Evolutionary conservation across 2,888 invertebrate genomes (phyloP).

Genomic region (Folsomia manolachei): DNA sequence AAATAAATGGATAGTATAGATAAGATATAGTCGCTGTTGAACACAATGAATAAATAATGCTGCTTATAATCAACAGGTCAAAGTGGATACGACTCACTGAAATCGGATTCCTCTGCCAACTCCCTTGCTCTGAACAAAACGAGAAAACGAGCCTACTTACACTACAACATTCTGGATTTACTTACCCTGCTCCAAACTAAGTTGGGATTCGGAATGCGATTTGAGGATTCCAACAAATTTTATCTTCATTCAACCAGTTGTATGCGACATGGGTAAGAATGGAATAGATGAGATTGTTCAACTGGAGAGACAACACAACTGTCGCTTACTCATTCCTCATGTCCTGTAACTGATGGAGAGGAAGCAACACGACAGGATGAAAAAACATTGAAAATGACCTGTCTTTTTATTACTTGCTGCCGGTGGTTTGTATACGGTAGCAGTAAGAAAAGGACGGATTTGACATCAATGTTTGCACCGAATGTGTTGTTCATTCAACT

Average conservation of each 20-base stretch:
- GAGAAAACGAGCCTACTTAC: too few relatives aligned
- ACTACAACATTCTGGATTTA: too few relatives aligned
- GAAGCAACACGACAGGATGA: background rate
- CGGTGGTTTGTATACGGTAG: slow-evolving; percentile 11
- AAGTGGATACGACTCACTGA: background rate
- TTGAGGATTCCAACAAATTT: background rate
- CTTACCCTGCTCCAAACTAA: background rate
- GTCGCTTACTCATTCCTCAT: too few relatives aligned
- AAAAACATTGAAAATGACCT: too few relatives aligned
- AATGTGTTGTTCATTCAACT: too few relatives aligned
- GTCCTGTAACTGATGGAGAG: too few relatives aligned
- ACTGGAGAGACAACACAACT: too few relatives aligned
- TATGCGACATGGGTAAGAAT: too few relatives aligned
- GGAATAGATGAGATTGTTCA: too few relatives aligned
- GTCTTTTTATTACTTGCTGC: slow-evolving; percentile 23
- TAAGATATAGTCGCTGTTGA: too few relatives aligned
- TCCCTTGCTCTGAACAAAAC: too few relatives aligned
- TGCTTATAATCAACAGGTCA: slow-evolving; percentile 3
- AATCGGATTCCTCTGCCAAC: background rate
- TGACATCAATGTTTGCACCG: background rate
- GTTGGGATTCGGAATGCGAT: background rate
- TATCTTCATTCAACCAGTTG: background rate
- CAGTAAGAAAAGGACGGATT: slow-evolving; percentile 17
- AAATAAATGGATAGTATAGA: too few relatives aligned
- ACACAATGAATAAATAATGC: background rate